A percentile compares a stretch with the other conserved stretches of the same genome.
Evolutionary conservation across 2,113 vertebrate genomes (phyloP).

Genomic region (Trogon melanurus): DNA sequence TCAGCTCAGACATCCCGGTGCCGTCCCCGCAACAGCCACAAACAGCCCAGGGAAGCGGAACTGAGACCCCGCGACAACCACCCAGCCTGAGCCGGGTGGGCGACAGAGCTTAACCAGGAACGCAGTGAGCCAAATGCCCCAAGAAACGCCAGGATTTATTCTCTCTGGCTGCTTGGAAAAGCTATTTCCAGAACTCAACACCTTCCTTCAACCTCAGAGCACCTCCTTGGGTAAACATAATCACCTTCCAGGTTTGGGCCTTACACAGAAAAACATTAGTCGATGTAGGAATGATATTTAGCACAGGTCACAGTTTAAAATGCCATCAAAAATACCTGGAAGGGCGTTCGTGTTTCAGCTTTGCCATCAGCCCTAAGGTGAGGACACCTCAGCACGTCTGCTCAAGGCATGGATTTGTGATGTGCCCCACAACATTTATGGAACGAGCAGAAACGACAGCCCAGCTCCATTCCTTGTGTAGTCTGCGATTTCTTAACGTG

Average conservation of each 20-base stretch:
- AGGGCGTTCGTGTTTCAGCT: not conserved
- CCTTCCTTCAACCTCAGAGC: conserved; percentile 37
- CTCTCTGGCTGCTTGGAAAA: conserved; percentile 19
- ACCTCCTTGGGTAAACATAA: conserved; percentile 52
- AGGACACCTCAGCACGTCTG: not conserved
- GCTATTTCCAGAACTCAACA: conserved; percentile 40
- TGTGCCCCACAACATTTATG: not conserved
- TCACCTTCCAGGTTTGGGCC: conserved; percentile 31
- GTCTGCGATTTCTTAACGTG: not conserved
- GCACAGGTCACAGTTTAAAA: not conserved
- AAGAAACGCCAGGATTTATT: not conserved
- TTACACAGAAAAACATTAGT: not conserved
- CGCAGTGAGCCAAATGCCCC: fast-evolving
- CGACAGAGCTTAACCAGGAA: not conserved
- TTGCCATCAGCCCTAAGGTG: not conserved
- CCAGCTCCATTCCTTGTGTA: not conserved
- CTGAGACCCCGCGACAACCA: not conserved
- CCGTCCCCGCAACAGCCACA: not conserved
- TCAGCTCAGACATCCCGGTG: not conserved
- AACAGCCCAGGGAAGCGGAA: not conserved
- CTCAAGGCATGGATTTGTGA: not conserved
- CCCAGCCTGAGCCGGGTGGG: not conserved
- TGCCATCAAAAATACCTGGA: not conserved
- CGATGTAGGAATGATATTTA: not conserved
- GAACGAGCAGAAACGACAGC: not conserved